Conservation (phyloP, 2,797 vertebrate species). For the Amblyopsis hoosieri region DNA sequence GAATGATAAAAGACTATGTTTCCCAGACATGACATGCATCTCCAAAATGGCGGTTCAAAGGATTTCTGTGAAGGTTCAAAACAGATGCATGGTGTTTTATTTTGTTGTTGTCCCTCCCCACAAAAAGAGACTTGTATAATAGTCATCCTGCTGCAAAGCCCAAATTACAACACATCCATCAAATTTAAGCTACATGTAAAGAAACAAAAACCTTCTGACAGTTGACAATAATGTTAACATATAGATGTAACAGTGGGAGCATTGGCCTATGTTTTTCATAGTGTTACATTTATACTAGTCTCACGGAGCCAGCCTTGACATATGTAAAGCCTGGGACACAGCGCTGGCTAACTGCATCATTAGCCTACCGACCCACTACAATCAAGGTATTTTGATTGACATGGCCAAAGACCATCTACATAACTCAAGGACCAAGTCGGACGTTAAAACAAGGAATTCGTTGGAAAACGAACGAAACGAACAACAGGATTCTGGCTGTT, state of each 20-base stretch:
- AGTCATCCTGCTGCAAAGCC: not conserved
- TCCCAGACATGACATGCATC: conserved; percentile 56
- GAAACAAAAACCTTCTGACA: not conserved
- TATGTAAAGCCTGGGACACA: no score
- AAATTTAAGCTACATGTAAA: not conserved
- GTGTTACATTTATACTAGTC: not conserved
- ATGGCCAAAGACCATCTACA: no score
- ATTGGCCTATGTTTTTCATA: not conserved
- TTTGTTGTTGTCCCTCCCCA: no score
- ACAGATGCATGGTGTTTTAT: conserved; percentile 19
- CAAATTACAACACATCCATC: not conserved
- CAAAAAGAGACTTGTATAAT: no score
- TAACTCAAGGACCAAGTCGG: no score
- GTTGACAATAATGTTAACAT: not conserved
- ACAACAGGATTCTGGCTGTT: no score
- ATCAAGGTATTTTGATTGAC: no score
- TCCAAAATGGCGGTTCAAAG: conserved; percentile 44
- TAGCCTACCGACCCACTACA: no score
- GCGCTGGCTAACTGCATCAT: no score
- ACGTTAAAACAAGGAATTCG: no score
- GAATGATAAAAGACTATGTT: conserved; percentile 61
- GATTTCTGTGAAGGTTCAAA: conserved; percentile 36
- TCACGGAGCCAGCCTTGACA: no score
- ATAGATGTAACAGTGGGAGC: not conserved
- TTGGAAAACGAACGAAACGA: no score